A percentile compares a stretch with the other conserved stretches of the same genome.
Conservation (phyloP, 2,797 vertebrate species). For the Sebastolobus alascanus region DNA sequence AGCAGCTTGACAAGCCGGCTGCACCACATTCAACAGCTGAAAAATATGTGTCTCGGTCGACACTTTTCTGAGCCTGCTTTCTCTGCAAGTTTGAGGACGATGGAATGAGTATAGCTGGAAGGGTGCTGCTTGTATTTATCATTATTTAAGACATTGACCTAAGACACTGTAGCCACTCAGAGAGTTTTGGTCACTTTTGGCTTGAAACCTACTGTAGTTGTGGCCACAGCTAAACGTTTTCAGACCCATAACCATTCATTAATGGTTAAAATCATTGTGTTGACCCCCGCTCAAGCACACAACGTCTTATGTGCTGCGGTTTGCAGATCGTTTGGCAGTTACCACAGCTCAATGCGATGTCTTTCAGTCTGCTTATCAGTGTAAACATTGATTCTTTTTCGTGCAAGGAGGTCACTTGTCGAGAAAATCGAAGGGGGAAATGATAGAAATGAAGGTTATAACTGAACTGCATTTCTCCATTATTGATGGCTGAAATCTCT, state of each 20-base stretch:
- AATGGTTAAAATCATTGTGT: slow-evolving; percentile 30
- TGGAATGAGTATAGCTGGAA: slow-evolving; percentile 18
- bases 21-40: slow-evolving; percentile 50
- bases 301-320: slow-evolving; percentile 42
- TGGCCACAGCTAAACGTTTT: slow-evolving; percentile 40
- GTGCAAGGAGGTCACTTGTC: slow-evolving; percentile 36
- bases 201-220: slow-evolving; percentile 21
- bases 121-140: slow-evolving; percentile 16
- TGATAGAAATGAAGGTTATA: slow-evolving; percentile 41
- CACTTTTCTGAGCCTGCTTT: slow-evolving; percentile 35
- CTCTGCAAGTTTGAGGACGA: slow-evolving; percentile 10
- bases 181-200: slow-evolving; percentile 17
- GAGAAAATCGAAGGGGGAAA: slow-evolving; percentile 47
- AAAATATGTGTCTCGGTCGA: slow-evolving; percentile 50
- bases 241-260: slow-evolving; percentile 30
- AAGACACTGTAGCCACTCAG: background rate
- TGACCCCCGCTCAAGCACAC: slow-evolving; percentile 36
- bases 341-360: slow-evolving; percentile 41
- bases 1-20: slow-evolving; percentile 65
- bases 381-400: slow-evolving; percentile 51
- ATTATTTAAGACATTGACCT: slow-evolving; percentile 20
- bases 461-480: slow-evolving; percentile 30
- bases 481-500: slow-evolving; percentile 20
- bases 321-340: slow-evolving; percentile 38
- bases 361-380: slow-evolving; percentile 54